phyloP scores from a whole-genome alignment of 2,797 vertebrate genomes.

The Trichosurus vulpecula region DNA sequence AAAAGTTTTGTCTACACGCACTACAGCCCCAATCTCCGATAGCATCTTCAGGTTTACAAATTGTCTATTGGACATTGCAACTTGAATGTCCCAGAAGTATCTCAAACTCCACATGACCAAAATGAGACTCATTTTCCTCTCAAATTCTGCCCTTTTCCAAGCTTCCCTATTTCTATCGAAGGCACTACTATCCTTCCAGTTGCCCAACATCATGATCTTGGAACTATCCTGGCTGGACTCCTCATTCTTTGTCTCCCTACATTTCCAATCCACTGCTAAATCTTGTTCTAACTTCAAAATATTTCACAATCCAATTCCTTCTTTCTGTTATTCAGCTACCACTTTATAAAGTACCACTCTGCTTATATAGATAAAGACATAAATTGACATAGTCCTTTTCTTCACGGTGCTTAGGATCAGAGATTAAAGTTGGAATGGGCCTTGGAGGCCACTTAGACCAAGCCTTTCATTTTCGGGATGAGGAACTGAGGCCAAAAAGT shows the following conservation, averaged over 20 bases:
- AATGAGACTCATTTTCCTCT: neutral
- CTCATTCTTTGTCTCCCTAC: neutral
- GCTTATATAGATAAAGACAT: neutral
- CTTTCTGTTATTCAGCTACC: neutral
- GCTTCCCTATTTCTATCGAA: neutral
- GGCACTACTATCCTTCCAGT: neutral
- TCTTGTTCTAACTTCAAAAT: neutral
- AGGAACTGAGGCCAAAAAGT: neutral
- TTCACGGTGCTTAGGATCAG: neutral
- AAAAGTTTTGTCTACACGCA: too few species aligned
- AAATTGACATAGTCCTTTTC: neutral
- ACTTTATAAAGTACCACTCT: neutral
- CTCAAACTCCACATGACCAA: neutral
- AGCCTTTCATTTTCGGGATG: neutral
- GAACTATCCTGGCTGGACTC: neutral
- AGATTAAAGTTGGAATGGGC: neutral
- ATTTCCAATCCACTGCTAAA: neutral
- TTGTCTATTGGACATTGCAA: neutral
- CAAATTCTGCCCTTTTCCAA: neutral
- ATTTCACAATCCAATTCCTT: neutral
- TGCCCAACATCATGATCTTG: neutral
- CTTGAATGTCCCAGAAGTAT: neutral
- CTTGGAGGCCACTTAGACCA: neutral
- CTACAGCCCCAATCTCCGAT: neutral
- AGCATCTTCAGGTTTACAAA: neutral